phyloP scores from a whole-genome alignment of 2,888 invertebrate species.

The Griposia aprilina region DNA sequence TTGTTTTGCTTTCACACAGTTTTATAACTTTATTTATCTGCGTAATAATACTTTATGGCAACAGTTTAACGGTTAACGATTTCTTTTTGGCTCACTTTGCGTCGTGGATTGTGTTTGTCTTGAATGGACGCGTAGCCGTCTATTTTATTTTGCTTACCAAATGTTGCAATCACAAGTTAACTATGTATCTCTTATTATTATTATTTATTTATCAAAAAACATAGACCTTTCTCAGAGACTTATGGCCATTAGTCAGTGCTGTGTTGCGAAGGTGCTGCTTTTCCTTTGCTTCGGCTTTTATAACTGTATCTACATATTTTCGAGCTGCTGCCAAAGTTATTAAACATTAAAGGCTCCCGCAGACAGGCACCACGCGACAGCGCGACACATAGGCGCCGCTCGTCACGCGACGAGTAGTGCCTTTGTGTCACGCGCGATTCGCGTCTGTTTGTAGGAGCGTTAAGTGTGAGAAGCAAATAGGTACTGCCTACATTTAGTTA shows the following conservation, averaged over 20 bases:
- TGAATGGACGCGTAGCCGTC: neutral
- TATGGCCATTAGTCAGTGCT: neutral
- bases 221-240: no score
- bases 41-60: conserved; percentile 41
- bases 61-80: conserved; percentile 42
- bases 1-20: conserved; percentile 42
- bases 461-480: neutral
- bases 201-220: no score
- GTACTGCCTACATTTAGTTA: neutral
- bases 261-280: no score
- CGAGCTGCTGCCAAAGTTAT: neutral
- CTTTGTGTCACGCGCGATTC: no score
- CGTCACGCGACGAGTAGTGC: no score
- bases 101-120: neutral
- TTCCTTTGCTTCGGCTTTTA: neutral
- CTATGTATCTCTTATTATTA: no score
- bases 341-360: no score
- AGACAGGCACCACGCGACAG: no score
- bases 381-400: no score
- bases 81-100: conserved; percentile 28
- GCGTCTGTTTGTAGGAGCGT: no score
- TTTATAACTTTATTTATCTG: conserved; percentile 52
- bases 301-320: no score
- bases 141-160: neutral
- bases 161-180: neutral